Percentiles rank a stretch among this genome's conserved stretches.
These are phyloP conservation scores for Eulemur macaco DNA, from an alignment of 2,113 vertebrate genomes.

Conservation along the genomic window DNA sequence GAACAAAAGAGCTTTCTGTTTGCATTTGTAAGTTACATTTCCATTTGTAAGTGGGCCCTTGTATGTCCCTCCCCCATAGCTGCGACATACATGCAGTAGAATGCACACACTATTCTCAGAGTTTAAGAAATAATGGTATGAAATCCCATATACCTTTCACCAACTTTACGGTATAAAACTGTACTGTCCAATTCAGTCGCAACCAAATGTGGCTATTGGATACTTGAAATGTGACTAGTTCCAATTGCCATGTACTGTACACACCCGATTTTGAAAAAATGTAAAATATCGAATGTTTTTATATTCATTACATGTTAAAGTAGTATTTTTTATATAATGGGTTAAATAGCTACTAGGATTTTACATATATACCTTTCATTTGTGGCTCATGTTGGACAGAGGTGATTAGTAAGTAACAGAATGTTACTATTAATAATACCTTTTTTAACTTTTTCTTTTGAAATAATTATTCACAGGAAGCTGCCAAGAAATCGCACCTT, in stretches of 20 bases:
- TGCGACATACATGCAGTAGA: background rate
- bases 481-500: background rate
- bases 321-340: background rate
- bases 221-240: background rate
- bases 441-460: background rate
- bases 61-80: background rate
- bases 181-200: background rate
- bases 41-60: background rate
- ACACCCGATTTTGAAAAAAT: background rate
- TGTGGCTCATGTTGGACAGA: background rate
- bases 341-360: background rate
- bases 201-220: background rate
- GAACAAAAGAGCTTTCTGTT: background rate
- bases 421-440: background rate
- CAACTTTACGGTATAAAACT: background rate
- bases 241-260: background rate
- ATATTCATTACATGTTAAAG: background rate
- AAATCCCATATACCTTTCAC: background rate
- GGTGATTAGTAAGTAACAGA: background rate
- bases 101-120: background rate
- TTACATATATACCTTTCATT: background rate
- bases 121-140: background rate
- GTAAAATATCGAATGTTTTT: background rate
- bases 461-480: constrained; percentile 10
- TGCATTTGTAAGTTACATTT: no score